Conservation (phyloP, 2,797 vertebrate genomes). For the Clamator glandarius region DNA sequence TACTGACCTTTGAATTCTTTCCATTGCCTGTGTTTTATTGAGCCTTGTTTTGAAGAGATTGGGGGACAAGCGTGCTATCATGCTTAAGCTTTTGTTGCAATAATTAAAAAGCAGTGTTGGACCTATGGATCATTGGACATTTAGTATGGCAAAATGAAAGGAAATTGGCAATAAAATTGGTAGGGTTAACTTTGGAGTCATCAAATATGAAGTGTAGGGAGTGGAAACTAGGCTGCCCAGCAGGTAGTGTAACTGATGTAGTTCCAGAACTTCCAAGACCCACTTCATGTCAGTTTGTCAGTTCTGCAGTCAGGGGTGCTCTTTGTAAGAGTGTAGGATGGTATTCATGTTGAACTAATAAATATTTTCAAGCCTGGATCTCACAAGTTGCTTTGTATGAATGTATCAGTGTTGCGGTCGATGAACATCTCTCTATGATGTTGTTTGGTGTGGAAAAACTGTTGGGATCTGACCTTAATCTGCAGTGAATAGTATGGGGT, state of each 20-base stretch:
- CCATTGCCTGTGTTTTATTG: background rate
- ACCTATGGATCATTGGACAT: slow-evolving; percentile 1
- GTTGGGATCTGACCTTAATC: slow-evolving; percentile 43
- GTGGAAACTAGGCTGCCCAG: background rate
- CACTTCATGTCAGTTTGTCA: background rate
- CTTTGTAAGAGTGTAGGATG: background rate
- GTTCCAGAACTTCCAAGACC: background rate
- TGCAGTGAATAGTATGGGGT: slow-evolving; percentile 27
- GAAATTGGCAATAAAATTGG: background rate
- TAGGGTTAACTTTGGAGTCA: background rate
- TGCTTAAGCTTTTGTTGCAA: slow-evolving; percentile 35
- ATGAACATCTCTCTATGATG: rapidly evolving
- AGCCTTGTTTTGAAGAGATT: background rate
- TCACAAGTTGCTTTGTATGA: slow-evolving; percentile 13
- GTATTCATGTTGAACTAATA: slow-evolving; percentile 10
- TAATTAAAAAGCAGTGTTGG: slow-evolving; percentile 60
- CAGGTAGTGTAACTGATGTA: background rate
- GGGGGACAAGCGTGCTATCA: background rate
- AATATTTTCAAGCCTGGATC: slow-evolving; percentile 7
- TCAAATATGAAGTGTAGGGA: background rate
- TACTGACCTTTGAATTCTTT: slow-evolving; percentile 69
- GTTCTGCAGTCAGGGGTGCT: background rate
- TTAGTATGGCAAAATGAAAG: slow-evolving; percentile 25
- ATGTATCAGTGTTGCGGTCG: background rate
- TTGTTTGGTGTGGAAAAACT: background rate